Conservation (phyloP, 1,140 invertebrate genomes). For the Drosophila nikananu region DNA sequence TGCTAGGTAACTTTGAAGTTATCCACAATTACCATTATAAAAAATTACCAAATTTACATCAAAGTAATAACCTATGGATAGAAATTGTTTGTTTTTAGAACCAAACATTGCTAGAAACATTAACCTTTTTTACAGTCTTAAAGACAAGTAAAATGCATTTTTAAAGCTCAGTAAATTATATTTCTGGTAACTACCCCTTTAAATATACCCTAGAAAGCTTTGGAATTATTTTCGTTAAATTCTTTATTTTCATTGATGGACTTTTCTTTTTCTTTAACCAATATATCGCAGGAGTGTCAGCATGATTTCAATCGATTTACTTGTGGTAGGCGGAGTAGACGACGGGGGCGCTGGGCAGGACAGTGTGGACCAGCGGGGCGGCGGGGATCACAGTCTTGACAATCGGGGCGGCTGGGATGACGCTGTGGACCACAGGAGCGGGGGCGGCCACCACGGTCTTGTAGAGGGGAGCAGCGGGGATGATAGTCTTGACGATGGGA, state of each 20-base stretch:
- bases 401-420: constrained; percentile 47
- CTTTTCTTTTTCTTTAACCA: background rate
- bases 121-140: too few species aligned
- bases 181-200: too few species aligned
- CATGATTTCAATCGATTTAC: constrained; percentile 46
- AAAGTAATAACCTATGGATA: too few species aligned
- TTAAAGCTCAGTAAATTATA: too few species aligned
- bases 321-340: constrained; percentile 67
- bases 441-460: constrained; percentile 52
- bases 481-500: constrained; percentile 38
- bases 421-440: constrained; percentile 66
- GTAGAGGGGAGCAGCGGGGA: constrained; percentile 55
- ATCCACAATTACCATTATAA: too few species aligned
- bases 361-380: constrained; percentile 50
- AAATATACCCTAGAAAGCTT: background rate
- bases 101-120: too few species aligned
- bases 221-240: background rate
- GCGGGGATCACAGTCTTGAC: constrained; percentile 65
- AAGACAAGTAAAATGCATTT: too few species aligned
- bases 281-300: constrained; percentile 11
- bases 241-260: constrained; percentile 2
- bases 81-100: too few species aligned
- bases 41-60: too few species aligned
- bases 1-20: too few species aligned
- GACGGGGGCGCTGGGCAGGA: constrained; percentile 56